Conservation (phyloP, 2,113 vertebrate genomes). For the Anseranas semipalmata region DNA sequence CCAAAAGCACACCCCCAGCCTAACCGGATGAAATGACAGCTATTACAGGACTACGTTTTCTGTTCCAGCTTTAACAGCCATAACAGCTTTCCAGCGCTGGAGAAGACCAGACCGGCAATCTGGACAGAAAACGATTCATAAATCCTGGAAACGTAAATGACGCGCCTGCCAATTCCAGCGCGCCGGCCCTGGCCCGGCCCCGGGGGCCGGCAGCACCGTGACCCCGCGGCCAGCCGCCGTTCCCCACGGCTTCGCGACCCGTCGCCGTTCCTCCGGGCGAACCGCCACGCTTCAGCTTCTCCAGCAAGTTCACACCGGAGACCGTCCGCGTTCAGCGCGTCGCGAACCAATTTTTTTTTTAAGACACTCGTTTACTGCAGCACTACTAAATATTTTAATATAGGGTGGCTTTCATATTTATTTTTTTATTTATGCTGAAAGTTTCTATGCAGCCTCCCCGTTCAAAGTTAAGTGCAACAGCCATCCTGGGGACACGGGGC, state of each 20-base stretch:
- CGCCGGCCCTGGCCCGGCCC: background rate
- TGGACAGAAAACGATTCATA: slow-evolving; percentile 64
- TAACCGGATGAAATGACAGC: background rate
- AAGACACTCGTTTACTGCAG: no score
- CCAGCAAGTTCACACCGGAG: background rate
- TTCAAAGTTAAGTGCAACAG: background rate
- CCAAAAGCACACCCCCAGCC: background rate
- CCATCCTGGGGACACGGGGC: no score
- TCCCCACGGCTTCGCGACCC: background rate
- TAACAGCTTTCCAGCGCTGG: background rate
- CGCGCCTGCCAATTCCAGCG: slow-evolving; percentile 30
- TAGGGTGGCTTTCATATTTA: background rate
- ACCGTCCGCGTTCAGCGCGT: no score
- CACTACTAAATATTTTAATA: no score
- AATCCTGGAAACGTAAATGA: slow-evolving; percentile 42
- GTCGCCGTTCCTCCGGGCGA: background rate
- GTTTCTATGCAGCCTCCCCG: background rate
- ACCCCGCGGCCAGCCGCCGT: no score
- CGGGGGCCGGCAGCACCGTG: no score
- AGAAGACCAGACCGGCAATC: slow-evolving; percentile 46
- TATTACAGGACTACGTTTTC: background rate
- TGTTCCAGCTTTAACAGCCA: background rate
- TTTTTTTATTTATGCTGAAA: background rate
- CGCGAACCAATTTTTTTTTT: no score
- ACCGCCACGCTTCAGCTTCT: accelerated